These are phyloP conservation scores for Athalia rosae DNA, from an alignment of 2,888 invertebrate genomes.

Conservation along the genomic window DNA sequence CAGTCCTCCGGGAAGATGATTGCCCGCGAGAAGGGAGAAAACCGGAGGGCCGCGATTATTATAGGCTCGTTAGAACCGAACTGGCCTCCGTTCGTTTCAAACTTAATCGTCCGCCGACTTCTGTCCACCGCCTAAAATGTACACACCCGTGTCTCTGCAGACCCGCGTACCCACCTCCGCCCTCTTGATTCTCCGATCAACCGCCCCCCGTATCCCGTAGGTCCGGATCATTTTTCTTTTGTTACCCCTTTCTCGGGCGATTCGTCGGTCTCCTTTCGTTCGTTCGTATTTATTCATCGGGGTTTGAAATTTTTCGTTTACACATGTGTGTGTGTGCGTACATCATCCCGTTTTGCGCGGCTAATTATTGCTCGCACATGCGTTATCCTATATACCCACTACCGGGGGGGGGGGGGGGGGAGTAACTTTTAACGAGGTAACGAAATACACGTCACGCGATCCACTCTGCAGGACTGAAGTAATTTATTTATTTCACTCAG, in stretches of 20 bases:
- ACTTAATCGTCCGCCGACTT: constrained; percentile 44
- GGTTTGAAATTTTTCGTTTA: background rate
- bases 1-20: too few relatives aligned
- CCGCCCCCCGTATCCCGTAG: too few relatives aligned
- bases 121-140: background rate
- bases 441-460: constrained; percentile 40
- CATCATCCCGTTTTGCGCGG: background rate
- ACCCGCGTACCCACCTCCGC: too few relatives aligned
- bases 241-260: too few relatives aligned
- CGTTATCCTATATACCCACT: too few relatives aligned
- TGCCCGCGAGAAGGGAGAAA: constrained; percentile 35
- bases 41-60: constrained; percentile 59
- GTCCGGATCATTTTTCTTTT: too few relatives aligned
- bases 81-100: constrained; percentile 39
- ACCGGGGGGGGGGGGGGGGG: too few relatives aligned
- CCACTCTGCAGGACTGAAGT: constrained; percentile 17
- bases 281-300: too few relatives aligned
- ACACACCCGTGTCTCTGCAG: background rate
- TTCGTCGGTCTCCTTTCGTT: too few relatives aligned
- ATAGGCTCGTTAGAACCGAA: constrained; percentile 60
- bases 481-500: constrained; percentile 24
- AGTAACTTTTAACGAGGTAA: constrained; percentile 35
- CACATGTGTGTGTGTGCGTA: too few relatives aligned
- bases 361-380: background rate
- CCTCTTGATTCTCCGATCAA: too few relatives aligned